Base-by-base conservation (phyloP, 1,140 invertebrate species). In the Panonychus citri region DNA sequence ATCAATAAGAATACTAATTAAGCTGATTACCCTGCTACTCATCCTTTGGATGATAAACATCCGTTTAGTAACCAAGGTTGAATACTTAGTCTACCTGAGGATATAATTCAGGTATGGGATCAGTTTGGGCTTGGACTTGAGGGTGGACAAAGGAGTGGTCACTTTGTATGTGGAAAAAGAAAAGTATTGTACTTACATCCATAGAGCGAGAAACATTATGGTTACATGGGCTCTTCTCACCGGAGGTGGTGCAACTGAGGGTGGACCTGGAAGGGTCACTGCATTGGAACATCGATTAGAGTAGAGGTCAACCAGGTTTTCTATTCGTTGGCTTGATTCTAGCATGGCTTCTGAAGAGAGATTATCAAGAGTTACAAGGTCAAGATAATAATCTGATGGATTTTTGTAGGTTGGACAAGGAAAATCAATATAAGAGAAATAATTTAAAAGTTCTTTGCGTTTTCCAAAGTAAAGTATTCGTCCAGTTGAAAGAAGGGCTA, bases 341-440 rank as follows among this genome's bases (percentile, higher is more conserved):
- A 90, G 66, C 79, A 91, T 83, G 17, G 89, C 88, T 65, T 91
- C 88, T 1, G 85, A 78, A 7, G 86, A 90, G 49, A 93, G 69
- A 66, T 89, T 85, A 65, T 94, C 89, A 63, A 91, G 66, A 0
- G 89, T 94, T 7, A 93, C 88, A 58, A 93, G 69, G 68, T 93
- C 88, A 67, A 94, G 48, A 52, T 61, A 63, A 43, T 62, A 57
- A 48, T 62, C 60, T 50, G 48, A 59, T n/a, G 89, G 88, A 68
- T 95, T 95, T 69, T 94, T 94, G 66, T 85, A 93, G 0, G 86
- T 81, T 15, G 89, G 89, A 71, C 88, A 94, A 0, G 88, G 87
- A 71, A 89, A 94, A 61, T 91, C 86, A 24, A 90, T 82, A 48
- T 85, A 80, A 2, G 85, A 81, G 70, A 95, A 94, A 71, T 94